These are phyloP conservation scores for Apostichopus californicus DNA, from an alignment of 35 echinoderm and acorn worm genomes.

Conservation along the genomic window DNA sequence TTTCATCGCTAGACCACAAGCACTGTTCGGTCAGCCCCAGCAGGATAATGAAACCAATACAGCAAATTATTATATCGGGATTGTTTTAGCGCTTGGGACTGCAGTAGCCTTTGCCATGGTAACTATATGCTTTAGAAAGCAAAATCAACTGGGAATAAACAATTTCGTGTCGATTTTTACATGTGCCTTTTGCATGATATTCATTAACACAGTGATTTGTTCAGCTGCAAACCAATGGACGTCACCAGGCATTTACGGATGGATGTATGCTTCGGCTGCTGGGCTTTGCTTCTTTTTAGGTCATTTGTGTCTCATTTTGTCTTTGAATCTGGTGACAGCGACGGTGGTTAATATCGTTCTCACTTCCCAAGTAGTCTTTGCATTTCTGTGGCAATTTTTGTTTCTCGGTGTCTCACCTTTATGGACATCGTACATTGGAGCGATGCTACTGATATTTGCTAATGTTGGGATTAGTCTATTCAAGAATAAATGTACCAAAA, in stretches of 20 bases:
- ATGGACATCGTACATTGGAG: constrained; percentile 21
- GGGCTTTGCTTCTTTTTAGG: background rate
- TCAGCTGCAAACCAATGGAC: background rate
- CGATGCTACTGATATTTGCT: background rate
- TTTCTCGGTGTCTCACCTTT: background rate
- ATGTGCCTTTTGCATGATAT: background rate
- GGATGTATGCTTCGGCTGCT: background rate
- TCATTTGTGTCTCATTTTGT: background rate
- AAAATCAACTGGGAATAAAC: background rate
- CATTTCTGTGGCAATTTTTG: constrained; percentile 6
- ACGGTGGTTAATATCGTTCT: background rate
- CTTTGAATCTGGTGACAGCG: constrained; percentile 1
- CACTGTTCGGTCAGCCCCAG: background rate
- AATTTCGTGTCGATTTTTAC: background rate
- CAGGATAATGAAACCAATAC: background rate
- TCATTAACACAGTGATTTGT: constrained; percentile 1
- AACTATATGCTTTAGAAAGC: background rate
- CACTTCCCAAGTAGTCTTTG: background rate
- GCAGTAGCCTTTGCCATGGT: background rate
- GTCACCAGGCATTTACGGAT: background rate
- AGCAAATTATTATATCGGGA: background rate
- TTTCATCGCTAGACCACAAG: background rate
- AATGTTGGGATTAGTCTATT: constrained; percentile 4
- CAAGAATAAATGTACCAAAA: background rate
- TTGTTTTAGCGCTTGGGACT: background rate